Evolutionary conservation across 2,888 invertebrate species (phyloP), one percentile per base, ranked within the genome.

Genomic region (Standfussiana lucernea): DNA sequence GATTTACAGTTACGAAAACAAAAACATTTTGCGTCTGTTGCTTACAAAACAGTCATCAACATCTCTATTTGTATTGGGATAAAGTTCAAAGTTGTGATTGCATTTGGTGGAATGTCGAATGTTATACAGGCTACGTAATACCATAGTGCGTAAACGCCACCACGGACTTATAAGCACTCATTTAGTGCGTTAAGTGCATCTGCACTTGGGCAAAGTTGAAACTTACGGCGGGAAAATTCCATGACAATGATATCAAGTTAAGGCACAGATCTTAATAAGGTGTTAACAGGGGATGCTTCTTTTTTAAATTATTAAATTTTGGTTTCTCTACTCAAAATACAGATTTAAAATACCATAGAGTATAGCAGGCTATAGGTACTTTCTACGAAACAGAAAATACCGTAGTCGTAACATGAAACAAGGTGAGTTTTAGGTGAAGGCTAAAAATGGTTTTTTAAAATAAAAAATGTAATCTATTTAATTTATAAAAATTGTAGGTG

Each of bases 1-100:
- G 64, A 86, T 87, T 82, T 79, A 84, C 85, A 86, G 86, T 86
- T 77, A 82, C 76, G 79, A 72, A 73, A 80, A 89, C 77, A 82
- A 80, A 79, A 79, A 85, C 83, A 87, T 70, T 75, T 78, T 70
- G 68, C 72, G 68, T 61, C 65, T 72, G 69, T 77, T 65, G 72
- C 73, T 80, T 65, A 71, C 53, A 72, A 72, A 73, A 35, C 47
- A 37, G 59, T 28, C 24, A 32, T 37, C 28, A 35, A 65, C 71
- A 65, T 61, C 74, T 68, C 68, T 81, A 86, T 88, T 65, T 18
- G 18, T 56, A 66, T 24, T 4, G 1, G 0, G 1, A 68, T 86
- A 88, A 75, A 70, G 82, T 77, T 79, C 21, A 77, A 70, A 72
- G 40, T 84, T 59, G 59, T 35, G n/a, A 3, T 59, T 50, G 21